Percentiles rank a stretch among this genome's conserved stretches.
phyloP scores from a whole-genome alignment of 2,888 invertebrate species.

The Andrena minutula region DNA sequence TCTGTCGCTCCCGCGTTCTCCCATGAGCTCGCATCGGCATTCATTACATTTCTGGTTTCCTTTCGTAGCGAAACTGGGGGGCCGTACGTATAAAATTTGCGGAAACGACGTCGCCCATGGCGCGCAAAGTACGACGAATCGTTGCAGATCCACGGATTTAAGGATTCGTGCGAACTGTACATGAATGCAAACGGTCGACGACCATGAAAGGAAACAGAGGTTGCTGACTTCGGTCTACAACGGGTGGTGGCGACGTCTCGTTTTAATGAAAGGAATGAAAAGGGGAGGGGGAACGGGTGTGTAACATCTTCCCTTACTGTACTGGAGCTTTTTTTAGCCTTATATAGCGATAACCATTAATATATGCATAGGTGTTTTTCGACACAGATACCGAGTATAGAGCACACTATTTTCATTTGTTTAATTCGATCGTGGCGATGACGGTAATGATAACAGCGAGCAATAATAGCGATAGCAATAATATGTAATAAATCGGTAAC shows the following conservation, averaged over 20 bases:
- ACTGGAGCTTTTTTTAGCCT: constrained; percentile 48
- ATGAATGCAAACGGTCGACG: background rate
- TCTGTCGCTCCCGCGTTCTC: constrained; percentile 5
- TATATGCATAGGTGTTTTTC: constrained; percentile 54
- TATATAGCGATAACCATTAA: constrained; percentile 60
- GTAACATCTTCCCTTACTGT: constrained; percentile 43
- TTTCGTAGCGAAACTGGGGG: constrained; percentile 29
- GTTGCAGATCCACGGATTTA: background rate
- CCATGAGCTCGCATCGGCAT: constrained; percentile 1
- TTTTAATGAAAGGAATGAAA: background rate
- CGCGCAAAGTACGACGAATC: constrained; percentile 7
- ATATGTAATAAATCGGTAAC: no score
- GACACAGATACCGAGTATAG: constrained; percentile 63
- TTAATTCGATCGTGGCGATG: constrained; percentile 28
- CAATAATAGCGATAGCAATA: constrained; percentile 9
- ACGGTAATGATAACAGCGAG: constrained; percentile 37
- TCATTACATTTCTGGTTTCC: background rate
- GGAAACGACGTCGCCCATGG: constrained; percentile 31
- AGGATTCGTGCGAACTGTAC: constrained; percentile 3
- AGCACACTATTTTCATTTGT: constrained; percentile 41
- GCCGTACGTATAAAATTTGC: constrained; percentile 31
- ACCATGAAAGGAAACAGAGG: no score
- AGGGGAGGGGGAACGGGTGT: constrained; percentile 15
- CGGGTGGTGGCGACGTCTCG: constrained; percentile 6
- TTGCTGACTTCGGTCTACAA: background rate